These are phyloP conservation scores for Lepidurus apus DNA, from an alignment of 1,140 invertebrate species.

Conservation along the genomic window DNA sequence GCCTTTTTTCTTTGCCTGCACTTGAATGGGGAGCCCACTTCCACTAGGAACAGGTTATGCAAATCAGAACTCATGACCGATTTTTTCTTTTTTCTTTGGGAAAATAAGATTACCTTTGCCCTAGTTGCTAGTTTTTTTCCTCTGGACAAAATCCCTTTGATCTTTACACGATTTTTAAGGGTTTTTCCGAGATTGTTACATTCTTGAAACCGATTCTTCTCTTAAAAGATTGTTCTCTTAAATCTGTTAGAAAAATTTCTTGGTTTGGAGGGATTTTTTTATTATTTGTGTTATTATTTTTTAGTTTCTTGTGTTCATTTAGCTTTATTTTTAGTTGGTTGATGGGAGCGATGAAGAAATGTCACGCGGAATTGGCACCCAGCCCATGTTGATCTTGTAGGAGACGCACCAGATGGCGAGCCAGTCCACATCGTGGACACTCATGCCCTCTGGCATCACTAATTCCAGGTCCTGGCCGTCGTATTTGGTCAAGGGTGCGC, in stretches of 20 bases:
- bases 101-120: too few relatives aligned
- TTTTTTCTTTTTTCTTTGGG: too few relatives aligned
- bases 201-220: too few relatives aligned
- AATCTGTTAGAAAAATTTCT: too few relatives aligned
- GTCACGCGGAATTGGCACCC: neutral
- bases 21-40: constrained; percentile 3
- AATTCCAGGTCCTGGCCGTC: constrained; percentile 74
- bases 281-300: too few relatives aligned
- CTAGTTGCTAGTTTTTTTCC: too few relatives aligned
- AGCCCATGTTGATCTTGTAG: neutral
- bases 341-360: neutral
- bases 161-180: too few relatives aligned
- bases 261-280: too few relatives aligned
- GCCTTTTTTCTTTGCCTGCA: neutral
- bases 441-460: constrained; percentile 69
- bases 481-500: constrained; percentile 48
- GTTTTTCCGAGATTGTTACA: too few relatives aligned
- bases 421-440: constrained; percentile 79
- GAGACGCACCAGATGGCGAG: constrained; percentile 74
- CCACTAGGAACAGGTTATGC: neutral
- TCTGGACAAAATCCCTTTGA: too few relatives aligned
- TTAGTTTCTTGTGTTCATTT: too few relatives aligned
- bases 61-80: neutral
- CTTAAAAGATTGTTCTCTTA: too few relatives aligned
- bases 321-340: neutral